Evolutionary conservation across 1,140 invertebrate species (phyloP).

Genomic region (Drosophila gunungcola): DNA sequence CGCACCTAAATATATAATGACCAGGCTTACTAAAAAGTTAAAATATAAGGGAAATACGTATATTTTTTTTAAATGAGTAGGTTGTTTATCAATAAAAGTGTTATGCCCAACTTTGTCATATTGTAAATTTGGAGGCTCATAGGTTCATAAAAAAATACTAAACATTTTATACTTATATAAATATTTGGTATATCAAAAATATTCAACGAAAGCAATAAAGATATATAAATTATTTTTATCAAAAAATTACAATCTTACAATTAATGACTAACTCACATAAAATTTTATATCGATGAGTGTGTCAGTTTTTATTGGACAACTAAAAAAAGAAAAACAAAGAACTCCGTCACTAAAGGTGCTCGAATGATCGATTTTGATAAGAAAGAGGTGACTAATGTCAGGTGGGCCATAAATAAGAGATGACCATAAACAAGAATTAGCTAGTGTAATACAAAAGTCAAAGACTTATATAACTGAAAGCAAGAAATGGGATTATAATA

Average conservation of each 20-base stretch:
- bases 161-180: too few species aligned
- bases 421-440: constrained; percentile 6
- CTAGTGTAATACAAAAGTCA: not conserved
- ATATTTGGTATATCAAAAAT: too few species aligned
- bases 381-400: constrained; percentile 26
- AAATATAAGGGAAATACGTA: not conserved
- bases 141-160: too few species aligned
- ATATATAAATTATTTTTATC: not conserved
- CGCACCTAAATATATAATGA: not conserved
- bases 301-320: constrained; percentile 21
- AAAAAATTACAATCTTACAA: constrained; percentile 20
- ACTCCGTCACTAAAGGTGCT: constrained; percentile 15
- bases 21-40: not conserved
- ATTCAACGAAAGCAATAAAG: not conserved
- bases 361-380: constrained; percentile 38
- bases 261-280: constrained; percentile 29
- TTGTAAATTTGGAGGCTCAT: too few species aligned
- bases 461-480: not conserved
- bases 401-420: constrained; percentile 20
- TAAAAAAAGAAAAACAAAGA: constrained; percentile 16
- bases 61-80: not conserved
- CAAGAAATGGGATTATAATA: constrained; percentile 7
- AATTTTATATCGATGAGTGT: constrained; percentile 18
- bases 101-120: too few species aligned
- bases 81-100: too few species aligned